Evolutionary conservation across 2,797 vertebrate genomes (phyloP).

Genomic region (Leptatherina wallacei): DNA sequence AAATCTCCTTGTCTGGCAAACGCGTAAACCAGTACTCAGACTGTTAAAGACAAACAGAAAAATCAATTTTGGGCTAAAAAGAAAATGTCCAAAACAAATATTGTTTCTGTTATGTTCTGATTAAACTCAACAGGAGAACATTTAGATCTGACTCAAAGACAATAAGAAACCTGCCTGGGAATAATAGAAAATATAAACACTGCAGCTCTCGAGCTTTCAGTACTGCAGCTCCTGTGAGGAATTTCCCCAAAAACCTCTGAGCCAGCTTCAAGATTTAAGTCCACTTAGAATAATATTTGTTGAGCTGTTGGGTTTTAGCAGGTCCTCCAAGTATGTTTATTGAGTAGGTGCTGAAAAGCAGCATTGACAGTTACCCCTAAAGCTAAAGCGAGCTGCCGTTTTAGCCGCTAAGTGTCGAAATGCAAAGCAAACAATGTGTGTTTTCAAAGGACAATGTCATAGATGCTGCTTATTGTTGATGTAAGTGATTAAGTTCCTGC

Average conservation of each 20-base stretch:
- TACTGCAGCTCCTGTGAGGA: slow-evolving; percentile 67
- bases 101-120: slow-evolving; percentile 39
- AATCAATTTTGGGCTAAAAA: slow-evolving; percentile 14
- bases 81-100: slow-evolving; percentile 49
- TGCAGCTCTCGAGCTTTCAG: slow-evolving; percentile 37
- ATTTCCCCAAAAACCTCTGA: slow-evolving; percentile 71
- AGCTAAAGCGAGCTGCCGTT: slow-evolving; percentile 65
- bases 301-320: slow-evolving; percentile 76
- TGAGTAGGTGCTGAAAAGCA: slow-evolving; percentile 77
- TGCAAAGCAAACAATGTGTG: slow-evolving; percentile 59
- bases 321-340: slow-evolving; percentile 70
- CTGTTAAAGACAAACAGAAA: slow-evolving; percentile 38
- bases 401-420: slow-evolving; percentile 64
- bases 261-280: slow-evolving; percentile 71
- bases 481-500: slow-evolving; percentile 63
- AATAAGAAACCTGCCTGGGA: slow-evolving; percentile 56
- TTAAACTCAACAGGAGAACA: slow-evolving; percentile 34
- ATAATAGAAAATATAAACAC: slow-evolving; percentile 66
- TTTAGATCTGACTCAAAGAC: slow-evolving; percentile 51
- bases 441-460: slow-evolving; percentile 64
- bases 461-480: slow-evolving; percentile 53
- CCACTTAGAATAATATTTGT: slow-evolving; percentile 81
- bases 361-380: slow-evolving; percentile 71
- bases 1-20: slow-evolving; percentile 35
- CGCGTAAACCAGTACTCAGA: slow-evolving; percentile 17